Percentiles rank a stretch among this genome's conserved stretches.
phyloP scores from a whole-genome alignment of 2,113 vertebrate genomes.

The Stercorarius parasiticus region DNA sequence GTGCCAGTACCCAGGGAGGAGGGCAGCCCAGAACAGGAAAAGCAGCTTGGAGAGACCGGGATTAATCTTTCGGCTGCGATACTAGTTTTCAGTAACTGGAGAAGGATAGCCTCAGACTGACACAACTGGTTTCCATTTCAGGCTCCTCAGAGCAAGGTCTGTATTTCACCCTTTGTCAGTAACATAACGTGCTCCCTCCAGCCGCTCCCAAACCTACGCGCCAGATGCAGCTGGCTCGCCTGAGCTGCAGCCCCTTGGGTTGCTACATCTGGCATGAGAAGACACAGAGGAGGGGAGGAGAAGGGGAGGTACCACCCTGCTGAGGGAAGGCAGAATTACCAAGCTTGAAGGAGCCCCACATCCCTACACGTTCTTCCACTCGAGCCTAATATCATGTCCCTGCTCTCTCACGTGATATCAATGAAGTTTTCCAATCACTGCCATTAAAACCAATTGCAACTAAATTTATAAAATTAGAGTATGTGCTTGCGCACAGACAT shows the following conservation, averaged over 20 bases:
- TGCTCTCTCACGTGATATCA: neutral
- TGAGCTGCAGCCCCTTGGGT: neutral
- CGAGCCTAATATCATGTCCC: neutral
- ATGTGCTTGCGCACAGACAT: neutral
- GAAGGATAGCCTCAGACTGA: constrained; percentile 40
- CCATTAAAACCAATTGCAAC: neutral
- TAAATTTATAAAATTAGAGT: neutral
- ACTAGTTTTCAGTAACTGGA: constrained; percentile 41
- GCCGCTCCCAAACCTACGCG: neutral
- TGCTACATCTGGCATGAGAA: neutral
- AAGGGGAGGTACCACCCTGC: neutral
- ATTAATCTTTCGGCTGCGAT: neutral
- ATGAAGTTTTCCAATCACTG: rapidly evolving
- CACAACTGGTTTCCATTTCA: constrained; percentile 42
- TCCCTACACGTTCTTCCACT: rapidly evolving
- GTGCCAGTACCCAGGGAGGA: neutral
- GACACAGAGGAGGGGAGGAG: neutral
- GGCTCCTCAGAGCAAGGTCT: neutral
- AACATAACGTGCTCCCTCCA: neutral
- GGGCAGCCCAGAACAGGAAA: neutral
- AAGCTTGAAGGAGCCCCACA: neutral
- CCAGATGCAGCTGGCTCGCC: neutral
- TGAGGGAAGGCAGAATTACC: neutral
- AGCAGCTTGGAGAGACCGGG: neutral
- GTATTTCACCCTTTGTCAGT: constrained; percentile 34